Base-by-base conservation (phyloP, 2,888 invertebrate species). In the Diabrotica balteata region DNA sequence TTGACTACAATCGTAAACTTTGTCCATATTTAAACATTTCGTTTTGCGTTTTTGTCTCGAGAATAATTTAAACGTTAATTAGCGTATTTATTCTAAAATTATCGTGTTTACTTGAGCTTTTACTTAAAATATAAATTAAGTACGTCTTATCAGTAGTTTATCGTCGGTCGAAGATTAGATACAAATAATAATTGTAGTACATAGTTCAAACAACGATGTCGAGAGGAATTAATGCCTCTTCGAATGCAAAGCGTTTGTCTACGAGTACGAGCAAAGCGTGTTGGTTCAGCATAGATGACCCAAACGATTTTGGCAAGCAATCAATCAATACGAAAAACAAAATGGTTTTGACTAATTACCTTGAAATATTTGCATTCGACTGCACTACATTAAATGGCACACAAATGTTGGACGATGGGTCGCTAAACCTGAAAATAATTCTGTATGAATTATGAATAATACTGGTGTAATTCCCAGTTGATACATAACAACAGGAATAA, bases 81-180 rank as follows among this genome's bases (percentile, higher is more conserved):
- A 64, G 51, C n/a, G 52, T 67, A 67, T 72, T 70, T 70, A 67
- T 72, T 72, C 65, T 60, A 53, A 67, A 66, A 66, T 72, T 72
- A 70, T 72, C 72, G 46, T 72, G 68, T 65, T 71, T 67, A 67
- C 66, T 65, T 55, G 61, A 59, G 58, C 52, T 68, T 67, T 66
- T 68, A 63, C 69, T 69, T 50, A 61, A 55, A 63, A 63, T 46
- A 57, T 45, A 57, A 63, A 63, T 66, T 70, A 54, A 61, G 47
- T 57, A 62, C 69, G 59, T 46, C 43, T 62, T 60, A 64, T 67
- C 69, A 52, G 45, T 55, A 32, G 49, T 54, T 69, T 72, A 72
- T 72, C 72, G 52, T 44, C 58, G 59, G 58, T 52, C 42, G n/a
- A 54, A 65, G 68, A 68, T 68, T 66, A 64, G 43, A 46, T 66